Evolutionary conservation across 2,888 invertebrate genomes (phyloP), one percentile per base, ranked within the genome.

Genomic region (Torymus aiolomorphi): DNA sequence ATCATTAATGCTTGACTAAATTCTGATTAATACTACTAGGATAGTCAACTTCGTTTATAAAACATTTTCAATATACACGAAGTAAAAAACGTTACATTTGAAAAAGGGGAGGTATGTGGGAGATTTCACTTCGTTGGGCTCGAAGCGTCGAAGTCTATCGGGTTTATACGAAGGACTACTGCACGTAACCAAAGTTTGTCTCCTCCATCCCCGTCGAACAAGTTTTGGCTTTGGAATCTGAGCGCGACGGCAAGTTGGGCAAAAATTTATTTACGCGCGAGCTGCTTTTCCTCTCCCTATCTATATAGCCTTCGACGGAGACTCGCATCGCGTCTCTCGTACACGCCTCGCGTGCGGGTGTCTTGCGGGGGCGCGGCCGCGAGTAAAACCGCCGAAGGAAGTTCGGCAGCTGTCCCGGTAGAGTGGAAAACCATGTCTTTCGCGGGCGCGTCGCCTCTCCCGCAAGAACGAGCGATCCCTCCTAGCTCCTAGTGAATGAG

Each of bases 371-470:
- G 52, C 16, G 49, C 16, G 49, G 24, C 49, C 31, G 67, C 20
- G 18, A 66, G 78, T 76, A 76, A 76, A 76, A 76, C 73, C 69
- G 54, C 71, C 70, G 67, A 56, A 61, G 74, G 62, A 77, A 75
- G 74, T 78, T 71, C 20, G 62, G 31, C 70, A 2, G 67, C 56
- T 62, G 52, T 62, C 62, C 62, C 18, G 49, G 52, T n/a, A 77
- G 80, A 85, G 85, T 85, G 85, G 84, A 82, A 85, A 85, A 85
- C 74, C 85, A 82, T 85, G 85, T 85, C 84, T 84, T 80, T 83
- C 81, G 66, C 73, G 79, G 76, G 52, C 54, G 57, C 54, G 14
- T 70, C 66, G 18, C 31, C 56, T 24, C n/a, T 18, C 24, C 11
- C 16, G 56, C 59, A 59, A 72, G 77, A 72, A 61, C 65, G 52